Conservation (phyloP, 2,113 vertebrate genomes). For the Phyllostomus hastatus region DNA sequence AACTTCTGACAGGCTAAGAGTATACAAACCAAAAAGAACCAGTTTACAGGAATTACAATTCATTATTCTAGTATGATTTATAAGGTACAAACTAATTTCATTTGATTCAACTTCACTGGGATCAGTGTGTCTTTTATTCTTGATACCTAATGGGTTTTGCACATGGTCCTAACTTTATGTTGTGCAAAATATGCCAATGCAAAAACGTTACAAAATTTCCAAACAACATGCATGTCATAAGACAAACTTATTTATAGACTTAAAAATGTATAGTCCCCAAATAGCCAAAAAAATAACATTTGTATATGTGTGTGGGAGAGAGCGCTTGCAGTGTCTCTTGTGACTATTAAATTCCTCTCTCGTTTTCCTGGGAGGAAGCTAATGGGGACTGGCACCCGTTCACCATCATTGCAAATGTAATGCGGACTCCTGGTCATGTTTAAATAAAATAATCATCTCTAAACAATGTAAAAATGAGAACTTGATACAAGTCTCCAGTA, state of each 20-base stretch:
- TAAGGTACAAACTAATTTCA: conserved; percentile 33
- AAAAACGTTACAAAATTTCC: conserved; percentile 1
- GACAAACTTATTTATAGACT: neutral
- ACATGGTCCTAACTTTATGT: neutral
- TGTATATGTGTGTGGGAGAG: neutral
- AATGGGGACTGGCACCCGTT: neutral
- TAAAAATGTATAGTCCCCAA: neutral
- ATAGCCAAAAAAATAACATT: neutral
- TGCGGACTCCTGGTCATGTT: neutral
- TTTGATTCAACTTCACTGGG: conserved; percentile 47
- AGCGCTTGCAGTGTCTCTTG: neutral
- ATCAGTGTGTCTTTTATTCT: conserved; percentile 37
- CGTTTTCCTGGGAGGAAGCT: neutral
- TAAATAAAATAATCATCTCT: conserved; percentile 8
- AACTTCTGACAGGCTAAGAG: conserved; percentile 23
- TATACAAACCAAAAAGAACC: neutral
- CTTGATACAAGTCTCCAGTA: neutral
- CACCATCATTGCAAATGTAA: neutral
- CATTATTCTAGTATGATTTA: neutral
- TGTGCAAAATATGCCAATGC: neutral
- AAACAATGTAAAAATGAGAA: conserved; percentile 49
- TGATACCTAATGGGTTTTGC: conserved; percentile 7
- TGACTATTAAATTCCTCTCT: neutral
- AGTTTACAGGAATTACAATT: conserved; percentile 1
- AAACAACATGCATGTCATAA: neutral